phyloP scores from a whole-genome alignment of 1,140 invertebrate genomes.

The Lasaia peninsularis region DNA sequence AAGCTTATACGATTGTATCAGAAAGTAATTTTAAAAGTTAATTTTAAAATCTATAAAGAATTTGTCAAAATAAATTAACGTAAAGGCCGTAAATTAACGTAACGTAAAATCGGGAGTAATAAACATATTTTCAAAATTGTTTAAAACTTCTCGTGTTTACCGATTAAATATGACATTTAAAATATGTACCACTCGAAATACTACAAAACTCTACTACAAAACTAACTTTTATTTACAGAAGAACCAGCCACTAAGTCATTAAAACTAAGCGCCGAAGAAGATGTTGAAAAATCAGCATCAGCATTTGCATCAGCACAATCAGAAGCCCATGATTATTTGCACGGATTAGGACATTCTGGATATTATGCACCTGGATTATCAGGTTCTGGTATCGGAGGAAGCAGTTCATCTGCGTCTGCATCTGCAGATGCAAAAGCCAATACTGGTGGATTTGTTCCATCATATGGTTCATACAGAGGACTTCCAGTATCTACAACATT shows the following conservation, averaged over 20 bases:
- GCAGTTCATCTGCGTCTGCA: not conserved
- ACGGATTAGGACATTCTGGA: not conserved
- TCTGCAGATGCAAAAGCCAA: not conserved
- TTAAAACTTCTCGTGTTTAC: too few relatives aligned
- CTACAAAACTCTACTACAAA: too few relatives aligned
- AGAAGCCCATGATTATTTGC: not conserved
- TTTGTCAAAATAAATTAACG: too few relatives aligned
- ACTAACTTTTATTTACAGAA: not conserved
- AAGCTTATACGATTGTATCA: too few relatives aligned
- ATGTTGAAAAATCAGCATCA: not conserved
- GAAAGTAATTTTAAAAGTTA: too few relatives aligned
- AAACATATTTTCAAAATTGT: too few relatives aligned
- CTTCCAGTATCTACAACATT: not conserved
- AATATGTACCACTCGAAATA: too few relatives aligned
- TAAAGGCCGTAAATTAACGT: too few relatives aligned
- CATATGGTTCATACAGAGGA: not conserved
- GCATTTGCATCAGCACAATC: not conserved
- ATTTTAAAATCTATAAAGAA: too few relatives aligned
- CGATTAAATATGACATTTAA: too few relatives aligned
- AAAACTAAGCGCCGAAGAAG: not conserved
- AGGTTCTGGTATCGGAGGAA: constrained; percentile 6
- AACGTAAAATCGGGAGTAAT: too few relatives aligned
- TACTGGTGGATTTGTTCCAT: not conserved
- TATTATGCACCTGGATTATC: not conserved
- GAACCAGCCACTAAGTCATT: not conserved